phyloP scores from a whole-genome alignment of 30 jellyfish, hydroid and myxozoan genomes.

The Aurelia sp. region DNA sequence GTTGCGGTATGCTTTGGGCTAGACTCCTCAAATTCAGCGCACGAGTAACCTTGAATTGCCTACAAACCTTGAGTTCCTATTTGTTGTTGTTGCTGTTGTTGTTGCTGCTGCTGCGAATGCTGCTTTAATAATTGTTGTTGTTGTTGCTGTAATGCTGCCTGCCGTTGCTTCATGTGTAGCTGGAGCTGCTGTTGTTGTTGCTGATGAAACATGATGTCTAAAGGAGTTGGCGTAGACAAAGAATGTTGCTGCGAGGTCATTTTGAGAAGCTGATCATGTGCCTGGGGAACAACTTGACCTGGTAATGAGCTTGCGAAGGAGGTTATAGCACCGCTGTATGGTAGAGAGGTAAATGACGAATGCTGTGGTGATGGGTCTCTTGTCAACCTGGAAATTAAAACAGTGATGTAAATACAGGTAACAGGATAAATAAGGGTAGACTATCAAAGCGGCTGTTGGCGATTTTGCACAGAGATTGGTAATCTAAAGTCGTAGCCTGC shows the following conservation, averaged over 20 bases:
- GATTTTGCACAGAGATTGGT: too few relatives aligned
- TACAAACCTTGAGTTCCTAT: neutral
- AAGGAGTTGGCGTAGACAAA: constrained; percentile 11
- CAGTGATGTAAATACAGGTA: neutral
- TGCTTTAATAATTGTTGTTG: constrained; percentile 33
- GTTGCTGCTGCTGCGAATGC: constrained; percentile 55
- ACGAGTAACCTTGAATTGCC: too few relatives aligned
- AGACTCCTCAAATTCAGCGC: too few relatives aligned
- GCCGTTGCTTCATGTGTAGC: constrained; percentile 32
- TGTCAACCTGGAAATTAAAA: constrained; percentile 21
- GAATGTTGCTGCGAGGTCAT: constrained; percentile 30
- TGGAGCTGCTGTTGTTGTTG: constrained; percentile 48
- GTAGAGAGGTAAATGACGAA: constrained; percentile 20
- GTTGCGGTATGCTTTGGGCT: neutral
- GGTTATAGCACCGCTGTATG: constrained; percentile 34
- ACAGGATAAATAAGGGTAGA: neutral
- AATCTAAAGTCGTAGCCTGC: too few relatives aligned
- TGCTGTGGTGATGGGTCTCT: constrained; percentile 59
- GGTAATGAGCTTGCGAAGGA: constrained; percentile 42
- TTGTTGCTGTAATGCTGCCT: constrained; percentile 19
- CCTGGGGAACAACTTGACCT: constrained; percentile 37
- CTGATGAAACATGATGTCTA: constrained; percentile 13
- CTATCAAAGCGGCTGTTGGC: too few relatives aligned
- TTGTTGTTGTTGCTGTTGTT: constrained; percentile 68
- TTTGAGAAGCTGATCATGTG: constrained; percentile 18